These are phyloP conservation scores for Cataglyphis rosenhaueri DNA, from an alignment of 2,888 invertebrate species.

Conservation along the genomic window DNA sequence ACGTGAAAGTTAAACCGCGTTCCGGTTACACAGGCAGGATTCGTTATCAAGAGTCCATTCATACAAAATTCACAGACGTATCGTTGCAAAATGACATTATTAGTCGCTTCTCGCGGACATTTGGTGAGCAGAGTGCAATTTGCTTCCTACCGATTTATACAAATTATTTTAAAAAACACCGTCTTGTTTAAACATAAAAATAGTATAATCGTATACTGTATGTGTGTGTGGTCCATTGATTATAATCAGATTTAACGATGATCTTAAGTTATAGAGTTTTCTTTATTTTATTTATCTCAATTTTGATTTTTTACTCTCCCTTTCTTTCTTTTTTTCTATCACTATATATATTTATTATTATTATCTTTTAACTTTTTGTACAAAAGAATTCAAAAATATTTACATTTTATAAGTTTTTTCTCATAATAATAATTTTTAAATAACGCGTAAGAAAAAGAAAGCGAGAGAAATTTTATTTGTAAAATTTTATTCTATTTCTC, in stretches of 20 bases:
- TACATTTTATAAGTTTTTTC: background rate
- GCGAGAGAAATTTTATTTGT: background rate
- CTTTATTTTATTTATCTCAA: background rate
- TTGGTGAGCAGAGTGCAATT: background rate
- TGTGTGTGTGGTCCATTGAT: background rate
- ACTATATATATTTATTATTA: background rate
- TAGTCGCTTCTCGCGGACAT: constrained; percentile 10
- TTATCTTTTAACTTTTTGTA: background rate
- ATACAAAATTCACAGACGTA: constrained; percentile 27
- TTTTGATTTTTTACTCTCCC: background rate
- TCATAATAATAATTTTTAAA: constrained; percentile 20
- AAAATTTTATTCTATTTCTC: background rate
- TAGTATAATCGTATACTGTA: background rate
- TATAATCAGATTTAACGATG: background rate
- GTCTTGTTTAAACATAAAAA: constrained; percentile 2
- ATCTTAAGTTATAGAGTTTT: background rate
- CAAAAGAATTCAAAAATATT: background rate
- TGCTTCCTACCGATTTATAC: constrained; percentile 5
- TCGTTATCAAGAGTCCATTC: constrained; percentile 50
- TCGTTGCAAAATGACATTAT: constrained; percentile 41
- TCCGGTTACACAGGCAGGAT: constrained; percentile 35
- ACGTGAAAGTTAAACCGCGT: constrained; percentile 39
- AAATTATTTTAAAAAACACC: constrained; percentile 24
- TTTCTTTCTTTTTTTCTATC: background rate
- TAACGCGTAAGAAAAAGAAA: background rate